These are phyloP conservation scores for Tribolium madens DNA, from an alignment of 1,140 invertebrate species.

Conservation along the genomic window DNA sequence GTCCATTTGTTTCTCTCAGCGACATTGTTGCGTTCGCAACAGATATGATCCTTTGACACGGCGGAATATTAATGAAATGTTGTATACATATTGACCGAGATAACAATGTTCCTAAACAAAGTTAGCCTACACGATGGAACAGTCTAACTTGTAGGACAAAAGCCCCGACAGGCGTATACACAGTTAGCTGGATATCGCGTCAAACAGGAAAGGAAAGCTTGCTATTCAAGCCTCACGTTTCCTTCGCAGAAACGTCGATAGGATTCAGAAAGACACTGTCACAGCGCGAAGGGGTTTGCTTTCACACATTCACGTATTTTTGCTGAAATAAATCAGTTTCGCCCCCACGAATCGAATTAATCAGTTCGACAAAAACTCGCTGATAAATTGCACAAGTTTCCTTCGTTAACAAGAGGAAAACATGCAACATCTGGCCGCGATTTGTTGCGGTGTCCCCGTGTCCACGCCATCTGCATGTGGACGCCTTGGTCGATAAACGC, in stretches of 20 bases:
- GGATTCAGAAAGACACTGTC: constrained; percentile 18
- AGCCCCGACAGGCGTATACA: constrained; percentile 27
- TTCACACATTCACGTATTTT: neutral
- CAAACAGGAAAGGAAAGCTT: constrained; percentile 32
- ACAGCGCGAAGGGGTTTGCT: neutral
- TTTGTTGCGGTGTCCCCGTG: constrained; percentile 48
- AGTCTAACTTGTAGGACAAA: constrained; percentile 33
- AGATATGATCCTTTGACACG: constrained; percentile 49
- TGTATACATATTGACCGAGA: constrained; percentile 52
- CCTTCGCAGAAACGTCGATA: constrained; percentile 39
- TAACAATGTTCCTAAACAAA: constrained; percentile 51
- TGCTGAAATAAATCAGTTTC: neutral
- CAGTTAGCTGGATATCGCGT: constrained; percentile 30
- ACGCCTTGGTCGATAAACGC: constrained; percentile 16
- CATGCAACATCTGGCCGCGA: constrained; percentile 60
- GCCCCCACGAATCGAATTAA: constrained; percentile 48
- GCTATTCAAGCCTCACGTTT: constrained; percentile 38
- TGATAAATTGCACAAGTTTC: constrained; percentile 59
- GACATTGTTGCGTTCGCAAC: constrained; percentile 23
- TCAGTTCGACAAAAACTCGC: constrained; percentile 55
- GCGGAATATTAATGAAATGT: constrained; percentile 50
- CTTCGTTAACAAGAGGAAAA: constrained; percentile 59
- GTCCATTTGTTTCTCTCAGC: neutral
- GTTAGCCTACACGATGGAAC: constrained; percentile 45
- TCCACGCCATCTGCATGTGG: constrained; percentile 25